Conservation (phyloP, 2,113 vertebrate genomes). For the Suncus etruscus region DNA sequence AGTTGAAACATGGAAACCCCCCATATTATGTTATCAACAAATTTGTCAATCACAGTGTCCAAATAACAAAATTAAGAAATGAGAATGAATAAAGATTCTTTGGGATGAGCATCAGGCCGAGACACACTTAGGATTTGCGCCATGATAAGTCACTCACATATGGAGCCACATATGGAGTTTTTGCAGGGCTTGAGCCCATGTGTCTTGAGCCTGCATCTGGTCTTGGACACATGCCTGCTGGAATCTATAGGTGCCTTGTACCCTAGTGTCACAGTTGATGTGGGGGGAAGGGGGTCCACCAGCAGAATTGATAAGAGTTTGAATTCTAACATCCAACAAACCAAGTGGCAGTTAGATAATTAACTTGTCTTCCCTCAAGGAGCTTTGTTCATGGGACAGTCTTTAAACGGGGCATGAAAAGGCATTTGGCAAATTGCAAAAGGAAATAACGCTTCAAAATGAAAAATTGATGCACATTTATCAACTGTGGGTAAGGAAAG, state of each 20-base stretch:
- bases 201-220: neutral
- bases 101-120: too few species aligned
- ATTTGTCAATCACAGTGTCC: too few species aligned
- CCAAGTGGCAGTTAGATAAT: slow-evolving; percentile 52
- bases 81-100: too few species aligned
- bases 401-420: slow-evolving; percentile 67
- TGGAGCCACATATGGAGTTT: too few species aligned
- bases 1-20: too few species aligned
- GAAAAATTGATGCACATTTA: slow-evolving; percentile 81
- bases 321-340: slow-evolving; percentile 44
- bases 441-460: slow-evolving; percentile 81
- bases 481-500: slow-evolving; percentile 61
- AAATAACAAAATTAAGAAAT: too few species aligned
- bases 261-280: fast-evolving
- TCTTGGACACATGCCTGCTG: fast-evolving
- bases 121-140: too few species aligned
- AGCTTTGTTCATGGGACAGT: slow-evolving; percentile 69
- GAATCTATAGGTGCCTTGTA: neutral
- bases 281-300: neutral
- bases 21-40: too few species aligned
- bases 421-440: slow-evolving; percentile 73
- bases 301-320: neutral
- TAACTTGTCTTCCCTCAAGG: slow-evolving; percentile 64
- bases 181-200: neutral
- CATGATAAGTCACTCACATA: neutral